These are phyloP conservation scores for Hipparchia semele DNA, from an alignment of 2,888 invertebrate species.

Conservation along the genomic window DNA sequence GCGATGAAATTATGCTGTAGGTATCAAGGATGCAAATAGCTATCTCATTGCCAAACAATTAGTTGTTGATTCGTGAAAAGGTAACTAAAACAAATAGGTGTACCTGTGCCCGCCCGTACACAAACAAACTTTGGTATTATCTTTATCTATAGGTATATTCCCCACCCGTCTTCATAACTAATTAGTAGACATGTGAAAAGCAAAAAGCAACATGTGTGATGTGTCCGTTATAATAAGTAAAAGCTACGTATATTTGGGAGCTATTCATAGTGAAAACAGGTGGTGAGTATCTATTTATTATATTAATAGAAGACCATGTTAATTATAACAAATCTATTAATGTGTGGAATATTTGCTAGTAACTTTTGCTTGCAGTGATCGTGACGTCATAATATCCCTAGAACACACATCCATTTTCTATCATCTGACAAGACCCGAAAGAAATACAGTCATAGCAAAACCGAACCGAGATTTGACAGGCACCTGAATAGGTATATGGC, in stretches of 20 bases:
- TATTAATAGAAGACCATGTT: constrained; percentile 17
- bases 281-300: constrained; percentile 10
- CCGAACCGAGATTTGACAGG: no score
- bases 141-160: background rate
- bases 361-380: no score
- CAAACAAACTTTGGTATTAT: no score
- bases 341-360: background rate
- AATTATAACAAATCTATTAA: constrained; percentile 11
- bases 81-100: no score
- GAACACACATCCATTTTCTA: background rate
- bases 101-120: no score
- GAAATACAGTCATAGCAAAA: no score
- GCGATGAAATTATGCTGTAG: no score
- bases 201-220: background rate
- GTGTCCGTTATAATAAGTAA: background rate
- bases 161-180: background rate
- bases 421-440: background rate
- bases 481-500: no score
- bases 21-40: no score
- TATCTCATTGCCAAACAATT: no score
- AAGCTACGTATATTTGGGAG: background rate
- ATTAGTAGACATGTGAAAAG: background rate
- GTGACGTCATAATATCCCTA: no score
- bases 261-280: constrained; percentile 17
- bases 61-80: no score